phyloP scores from a whole-genome alignment of 1,140 invertebrate species.

The Frieseomelitta varia region DNA sequence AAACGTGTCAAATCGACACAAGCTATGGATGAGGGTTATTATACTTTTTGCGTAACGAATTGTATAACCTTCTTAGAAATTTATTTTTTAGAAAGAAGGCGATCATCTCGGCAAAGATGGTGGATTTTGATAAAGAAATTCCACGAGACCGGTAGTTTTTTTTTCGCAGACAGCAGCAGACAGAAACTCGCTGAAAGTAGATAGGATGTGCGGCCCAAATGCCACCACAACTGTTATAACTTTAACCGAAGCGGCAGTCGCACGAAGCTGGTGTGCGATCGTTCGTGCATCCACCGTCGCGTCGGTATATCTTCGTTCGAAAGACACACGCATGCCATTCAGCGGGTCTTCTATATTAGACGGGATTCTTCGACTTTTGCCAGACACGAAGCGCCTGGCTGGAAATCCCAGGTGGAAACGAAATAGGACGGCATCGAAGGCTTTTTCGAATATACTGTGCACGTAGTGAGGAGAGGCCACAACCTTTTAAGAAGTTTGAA shows the following conservation, averaged over 20 bases:
- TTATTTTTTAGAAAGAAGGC: background rate
- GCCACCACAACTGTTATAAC: conserved; percentile 27
- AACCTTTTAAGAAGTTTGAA: background rate
- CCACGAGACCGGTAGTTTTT: background rate
- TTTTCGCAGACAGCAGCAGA: background rate
- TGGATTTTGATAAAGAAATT: conserved; percentile 11
- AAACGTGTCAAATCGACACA: too few relatives aligned
- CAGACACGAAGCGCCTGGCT: background rate
- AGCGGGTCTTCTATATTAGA: conserved; percentile 7
- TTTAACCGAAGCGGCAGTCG: conserved; percentile 17
- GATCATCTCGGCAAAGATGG: background rate
- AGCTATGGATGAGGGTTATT: too few relatives aligned
- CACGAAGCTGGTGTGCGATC: background rate
- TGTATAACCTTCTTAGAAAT: too few relatives aligned
- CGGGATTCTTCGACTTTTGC: conserved; percentile 25
- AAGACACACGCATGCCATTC: background rate
- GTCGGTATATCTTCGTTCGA: conserved; percentile 26
- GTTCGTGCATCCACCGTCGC: background rate
- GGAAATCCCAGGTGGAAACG: background rate
- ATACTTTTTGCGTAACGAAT: too few relatives aligned
- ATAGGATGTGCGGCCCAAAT: conserved; percentile 38
- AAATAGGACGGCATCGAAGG: conserved; percentile 37
- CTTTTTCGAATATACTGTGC: conserved; percentile 14
- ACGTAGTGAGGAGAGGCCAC: background rate
- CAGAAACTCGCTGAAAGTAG: conserved; percentile 36